Evolutionary conservation across 2,888 invertebrate species (phyloP), one percentile per base, ranked within the genome.

Genomic region (Caenorhabditis virilis): DNA sequence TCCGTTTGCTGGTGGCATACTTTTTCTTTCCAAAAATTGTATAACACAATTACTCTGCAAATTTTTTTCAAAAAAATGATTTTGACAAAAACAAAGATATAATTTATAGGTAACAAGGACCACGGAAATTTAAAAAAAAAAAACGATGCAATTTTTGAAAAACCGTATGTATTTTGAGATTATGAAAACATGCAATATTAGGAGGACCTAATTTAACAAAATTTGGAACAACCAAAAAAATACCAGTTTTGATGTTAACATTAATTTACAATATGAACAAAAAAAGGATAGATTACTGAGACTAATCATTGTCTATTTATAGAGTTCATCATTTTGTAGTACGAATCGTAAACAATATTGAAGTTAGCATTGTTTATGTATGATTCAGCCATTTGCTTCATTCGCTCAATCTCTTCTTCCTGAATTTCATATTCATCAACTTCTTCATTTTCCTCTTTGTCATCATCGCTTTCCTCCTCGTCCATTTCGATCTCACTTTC

Each of bases 1-100:
- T 22, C 49, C 57, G 54, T 66, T 52, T 35, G 66, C 66, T 60
- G 65, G 60, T 11, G 65, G 65, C 65, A 65, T 65, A 39, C 23
- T 43, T 35, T 22, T 33, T 42, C 25, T 30, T 13, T 30, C 7
- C 13, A 30, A 30, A 30, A 33, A 38, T n/a, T n/a, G n/a, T n/a
- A n/a, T n/a, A n/a, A n/a, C n/a, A n/a, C n/a, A n/a, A n/a, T n/a
- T n/a, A n/a, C n/a, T 41, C 33, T 45, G 45, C 20, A 16, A 50
- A 15, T 33, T 35, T 18, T 41, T 41, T 26, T 49, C 27, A 22
- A 57, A 51, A 15, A 25, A 30, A 26, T 7, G 33, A 33, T 18
- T 33, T 3, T 5, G 45, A 9, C 13, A 26, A 9, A 25, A 47
- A 35, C 30, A 45, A 11, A 45, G 13, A 27, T 16, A 39, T 43